A percentile compares a stretch with the other conserved stretches of the same genome.
phyloP scores from a whole-genome alignment of 2,797 vertebrate species.

The Petrocephalus sullivani region DNA sequence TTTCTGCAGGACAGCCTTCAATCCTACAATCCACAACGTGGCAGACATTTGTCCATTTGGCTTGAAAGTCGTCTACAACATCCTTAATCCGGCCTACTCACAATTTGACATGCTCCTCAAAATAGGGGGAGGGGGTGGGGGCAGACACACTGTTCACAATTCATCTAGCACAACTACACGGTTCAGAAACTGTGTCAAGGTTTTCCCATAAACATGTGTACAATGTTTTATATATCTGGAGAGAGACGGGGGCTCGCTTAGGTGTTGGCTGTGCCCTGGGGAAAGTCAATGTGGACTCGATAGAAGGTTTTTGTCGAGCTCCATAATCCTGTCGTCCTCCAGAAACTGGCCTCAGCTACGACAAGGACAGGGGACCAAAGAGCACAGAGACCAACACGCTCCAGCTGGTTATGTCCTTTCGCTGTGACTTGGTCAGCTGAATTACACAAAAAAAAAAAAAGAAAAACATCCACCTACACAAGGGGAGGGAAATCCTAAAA shows the following conservation, averaged over 20 bases:
- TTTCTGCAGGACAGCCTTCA: slow-evolving; percentile 24
- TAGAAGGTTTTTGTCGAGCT: neutral
- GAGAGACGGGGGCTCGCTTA: slow-evolving; percentile 30
- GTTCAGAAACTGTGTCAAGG: slow-evolving; percentile 23
- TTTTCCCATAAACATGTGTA: slow-evolving; percentile 31
- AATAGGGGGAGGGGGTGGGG: slow-evolving; percentile 34
- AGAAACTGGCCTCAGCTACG: neutral
- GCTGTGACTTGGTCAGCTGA: neutral
- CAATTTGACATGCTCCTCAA: slow-evolving; percentile 39
- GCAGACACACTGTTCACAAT: neutral
- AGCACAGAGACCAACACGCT: neutral
- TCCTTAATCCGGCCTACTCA: slow-evolving; percentile 28
- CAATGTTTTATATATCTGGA: slow-evolving; percentile 20
- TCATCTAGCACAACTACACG: slow-evolving; percentile 17
- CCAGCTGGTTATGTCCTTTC: neutral
- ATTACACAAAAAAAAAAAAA: neutral
- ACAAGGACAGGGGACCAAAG: neutral
- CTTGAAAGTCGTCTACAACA: slow-evolving; percentile 26
- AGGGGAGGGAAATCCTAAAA: neutral
- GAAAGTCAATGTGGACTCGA: neutral
- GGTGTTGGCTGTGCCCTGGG: neutral
- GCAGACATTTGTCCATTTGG: slow-evolving; percentile 32
- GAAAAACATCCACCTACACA: slow-evolving; percentile 1
- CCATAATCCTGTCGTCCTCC: neutral
- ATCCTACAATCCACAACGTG: slow-evolving; percentile 38